phyloP scores from a whole-genome alignment of 2,797 vertebrate genomes.

The Lacerta bilineata region DNA sequence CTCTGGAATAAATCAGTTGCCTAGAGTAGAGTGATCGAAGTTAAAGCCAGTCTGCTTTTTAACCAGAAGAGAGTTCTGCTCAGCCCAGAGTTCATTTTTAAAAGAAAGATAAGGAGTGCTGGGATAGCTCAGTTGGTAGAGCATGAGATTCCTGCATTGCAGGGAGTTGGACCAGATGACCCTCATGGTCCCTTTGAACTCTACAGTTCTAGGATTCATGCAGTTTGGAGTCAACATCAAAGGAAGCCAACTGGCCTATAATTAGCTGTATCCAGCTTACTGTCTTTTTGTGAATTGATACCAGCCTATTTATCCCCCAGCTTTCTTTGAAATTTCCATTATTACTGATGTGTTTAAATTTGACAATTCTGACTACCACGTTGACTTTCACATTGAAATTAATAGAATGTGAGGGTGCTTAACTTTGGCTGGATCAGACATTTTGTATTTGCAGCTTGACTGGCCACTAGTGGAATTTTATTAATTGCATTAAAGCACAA shows the following conservation, averaged over 20 bases:
- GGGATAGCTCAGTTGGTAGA: too few species aligned
- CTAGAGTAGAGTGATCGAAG: not conserved
- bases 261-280: not conserved
- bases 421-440: not conserved
- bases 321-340: conserved; percentile 1
- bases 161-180: too few species aligned
- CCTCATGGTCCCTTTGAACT: too few species aligned
- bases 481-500: conserved; percentile 7
- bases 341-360: not conserved
- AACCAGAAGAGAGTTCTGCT: not conserved
- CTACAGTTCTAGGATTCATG: too few species aligned
- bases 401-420: not conserved
- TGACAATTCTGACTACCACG: not conserved
- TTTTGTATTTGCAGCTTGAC: not conserved
- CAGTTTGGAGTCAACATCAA: not conserved
- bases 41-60: not conserved
- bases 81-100: not conserved
- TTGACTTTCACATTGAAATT: not conserved
- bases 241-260: not conserved
- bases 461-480: not conserved
- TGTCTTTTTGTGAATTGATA: not conserved
- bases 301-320: not conserved
- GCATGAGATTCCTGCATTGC: too few species aligned
- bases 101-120: not conserved
- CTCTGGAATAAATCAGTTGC: not conserved